phyloP scores from a whole-genome alignment of 1,140 invertebrate genomes.

The Onthophagus taurus region DNA sequence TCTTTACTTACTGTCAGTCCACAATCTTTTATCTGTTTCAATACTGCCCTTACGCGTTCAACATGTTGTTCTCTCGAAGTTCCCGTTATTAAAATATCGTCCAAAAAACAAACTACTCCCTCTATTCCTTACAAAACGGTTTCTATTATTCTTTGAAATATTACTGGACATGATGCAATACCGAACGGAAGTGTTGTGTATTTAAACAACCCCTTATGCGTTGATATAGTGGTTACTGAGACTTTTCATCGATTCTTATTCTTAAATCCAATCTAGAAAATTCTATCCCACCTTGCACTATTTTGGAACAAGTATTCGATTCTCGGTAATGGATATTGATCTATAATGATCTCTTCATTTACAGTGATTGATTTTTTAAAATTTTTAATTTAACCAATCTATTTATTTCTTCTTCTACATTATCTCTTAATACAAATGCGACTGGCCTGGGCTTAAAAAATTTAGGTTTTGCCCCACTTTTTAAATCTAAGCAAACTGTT shows the following conservation, averaged over 20 bases:
- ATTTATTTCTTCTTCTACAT: constrained; percentile 19
- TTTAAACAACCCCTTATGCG: constrained; percentile 33
- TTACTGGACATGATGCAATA: constrained; percentile 16
- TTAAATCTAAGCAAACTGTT: background rate
- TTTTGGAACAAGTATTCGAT: constrained; percentile 33
- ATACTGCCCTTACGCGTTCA: background rate
- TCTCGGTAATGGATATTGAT: constrained; percentile 27
- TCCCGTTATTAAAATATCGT: constrained; percentile 5
- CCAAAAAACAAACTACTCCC: background rate
- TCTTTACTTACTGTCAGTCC: background rate
- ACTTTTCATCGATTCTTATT: constrained; percentile 28
- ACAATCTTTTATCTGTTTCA: background rate
- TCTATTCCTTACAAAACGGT: constrained; percentile 17
- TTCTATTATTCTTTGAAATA: constrained; percentile 30
- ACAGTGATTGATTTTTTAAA: constrained; percentile 30
- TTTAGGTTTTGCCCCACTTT: background rate
- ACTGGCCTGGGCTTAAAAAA: background rate
- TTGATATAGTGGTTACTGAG: constrained; percentile 31
- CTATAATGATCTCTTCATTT: constrained; percentile 25
- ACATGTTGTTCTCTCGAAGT: background rate
- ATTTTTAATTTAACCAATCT: constrained; percentile 15
- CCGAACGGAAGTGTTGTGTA: constrained; percentile 14
- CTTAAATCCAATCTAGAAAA: constrained; percentile 36
- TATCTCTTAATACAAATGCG: constrained; percentile 13
- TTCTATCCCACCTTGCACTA: constrained; percentile 23